A percentile compares a stretch with the other conserved stretches of the same genome.
phyloP scores from a whole-genome alignment of 2,888 invertebrate species.

The Diogma glabrata region DNA sequence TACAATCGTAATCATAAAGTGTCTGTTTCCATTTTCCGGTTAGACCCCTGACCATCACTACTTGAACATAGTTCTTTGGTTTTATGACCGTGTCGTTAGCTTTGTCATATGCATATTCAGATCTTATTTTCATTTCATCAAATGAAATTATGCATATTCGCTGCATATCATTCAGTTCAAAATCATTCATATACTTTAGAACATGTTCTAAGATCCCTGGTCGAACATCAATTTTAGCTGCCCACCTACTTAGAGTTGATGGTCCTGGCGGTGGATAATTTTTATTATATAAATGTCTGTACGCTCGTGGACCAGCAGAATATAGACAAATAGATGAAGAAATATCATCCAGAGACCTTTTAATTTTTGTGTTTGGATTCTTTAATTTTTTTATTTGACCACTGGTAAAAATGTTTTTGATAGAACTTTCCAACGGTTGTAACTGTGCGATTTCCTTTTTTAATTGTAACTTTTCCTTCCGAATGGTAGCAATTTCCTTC shows the following conservation, averaged over 20 bases:
- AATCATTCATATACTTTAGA: not conserved
- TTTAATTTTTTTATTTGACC: too few relatives aligned
- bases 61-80: not conserved
- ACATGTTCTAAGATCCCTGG: not conserved
- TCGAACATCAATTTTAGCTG: not conserved
- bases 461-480: too few relatives aligned
- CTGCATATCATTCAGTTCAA: too few relatives aligned
- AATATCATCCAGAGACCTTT: too few relatives aligned
- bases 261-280: not conserved
- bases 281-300: slow-evolving; percentile 1
- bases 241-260: not conserved
- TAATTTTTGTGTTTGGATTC: too few relatives aligned
- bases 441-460: too few relatives aligned
- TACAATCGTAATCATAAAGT: not conserved
- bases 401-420: too few relatives aligned
- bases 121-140: slow-evolving; percentile 4
- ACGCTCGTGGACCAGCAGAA: not conserved
- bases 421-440: too few relatives aligned
- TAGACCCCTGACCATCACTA: not conserved
- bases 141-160: not conserved
- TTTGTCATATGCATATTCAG: slow-evolving; percentile 5
- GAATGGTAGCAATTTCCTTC: too few relatives aligned
- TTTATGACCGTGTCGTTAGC: not conserved
- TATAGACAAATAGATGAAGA: not conserved
- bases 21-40: not conserved